Evolutionary conservation across 2,113 vertebrate genomes (phyloP).

Genomic region (Gallinago undulata): DNA sequence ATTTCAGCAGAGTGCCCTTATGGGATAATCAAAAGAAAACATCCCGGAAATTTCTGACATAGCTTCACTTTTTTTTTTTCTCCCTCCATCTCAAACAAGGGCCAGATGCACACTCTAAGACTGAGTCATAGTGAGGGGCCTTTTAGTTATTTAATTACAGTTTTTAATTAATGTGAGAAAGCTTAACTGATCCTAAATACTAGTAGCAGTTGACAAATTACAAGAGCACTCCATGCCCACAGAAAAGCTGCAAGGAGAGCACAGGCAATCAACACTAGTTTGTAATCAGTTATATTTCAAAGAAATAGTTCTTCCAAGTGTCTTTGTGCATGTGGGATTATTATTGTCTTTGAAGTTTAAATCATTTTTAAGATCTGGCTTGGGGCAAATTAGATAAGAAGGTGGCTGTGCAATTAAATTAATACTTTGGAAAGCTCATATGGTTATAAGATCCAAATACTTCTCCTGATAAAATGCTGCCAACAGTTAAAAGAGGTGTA

Average conservation of each 20-base stretch:
- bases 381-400: slow-evolving; percentile 44
- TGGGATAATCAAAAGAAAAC: slow-evolving; percentile 42
- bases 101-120: background rate
- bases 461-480: background rate
- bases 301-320: slow-evolving; percentile 10
- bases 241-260: slow-evolving; percentile 15
- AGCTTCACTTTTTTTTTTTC: background rate
- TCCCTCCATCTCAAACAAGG: background rate
- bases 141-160: slow-evolving; percentile 13
- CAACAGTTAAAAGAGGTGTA: slow-evolving; percentile 4
- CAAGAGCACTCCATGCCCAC: background rate
- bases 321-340: slow-evolving; percentile 5
- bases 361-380: slow-evolving; percentile 29
- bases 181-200: slow-evolving; percentile 4
- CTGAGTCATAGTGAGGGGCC: background rate
- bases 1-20: slow-evolving; percentile 6
- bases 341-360: slow-evolving; percentile 14
- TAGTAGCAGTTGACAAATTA: background rate
- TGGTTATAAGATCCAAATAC: background rate
- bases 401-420: slow-evolving; percentile 23
- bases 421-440: slow-evolving; percentile 29
- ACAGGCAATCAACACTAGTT: background rate
- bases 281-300: slow-evolving; percentile 17
- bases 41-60: slow-evolving; percentile 35
- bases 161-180: slow-evolving; percentile 43